A percentile compares a stretch with the other conserved stretches of the same genome.
phyloP scores from a whole-genome alignment of 2,888 invertebrate species.

The Erynnis tages region DNA sequence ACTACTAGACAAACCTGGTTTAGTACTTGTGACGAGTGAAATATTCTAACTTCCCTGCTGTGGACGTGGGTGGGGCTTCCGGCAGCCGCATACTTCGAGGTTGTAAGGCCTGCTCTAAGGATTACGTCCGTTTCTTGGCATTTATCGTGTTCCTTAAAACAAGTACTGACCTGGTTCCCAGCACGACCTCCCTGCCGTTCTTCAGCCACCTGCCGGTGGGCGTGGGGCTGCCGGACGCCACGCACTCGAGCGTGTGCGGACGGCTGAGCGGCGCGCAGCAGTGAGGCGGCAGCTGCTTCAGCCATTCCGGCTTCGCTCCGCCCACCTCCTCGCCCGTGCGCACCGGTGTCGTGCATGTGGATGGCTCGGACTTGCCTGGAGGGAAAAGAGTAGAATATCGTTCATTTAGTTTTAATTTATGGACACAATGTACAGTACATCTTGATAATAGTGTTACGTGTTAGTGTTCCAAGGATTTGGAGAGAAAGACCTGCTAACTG shows the following conservation, averaged over 20 bases:
- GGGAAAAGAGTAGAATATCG: no score
- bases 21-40: no score
- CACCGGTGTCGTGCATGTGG: conserved; percentile 95
- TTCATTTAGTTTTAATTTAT: no score
- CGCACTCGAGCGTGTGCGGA: conserved; percentile 90
- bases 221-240: conserved; percentile 93
- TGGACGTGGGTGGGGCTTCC: no score
- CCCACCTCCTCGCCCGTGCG: conserved; percentile 93
- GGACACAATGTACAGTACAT: no score
- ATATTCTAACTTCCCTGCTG: no score
- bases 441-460: no score
- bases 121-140: no score
- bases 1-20: no score
- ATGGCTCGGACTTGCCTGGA: conserved; percentile 89
- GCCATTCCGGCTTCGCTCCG: conserved; percentile 95
- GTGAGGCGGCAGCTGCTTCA: conserved; percentile 88
- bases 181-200: conserved; percentile 93
- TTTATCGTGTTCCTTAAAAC: no score
- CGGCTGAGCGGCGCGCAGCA: conserved; percentile 91
- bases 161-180: conserved; percentile 82
- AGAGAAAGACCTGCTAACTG: neutral
- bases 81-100: no score
- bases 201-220: conserved; percentile 95
- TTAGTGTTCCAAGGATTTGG: neutral
- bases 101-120: no score